Evolutionary conservation across 2,888 invertebrate species (phyloP), one percentile per base, ranked within the genome.

Genomic region (Chesias legatella): DNA sequence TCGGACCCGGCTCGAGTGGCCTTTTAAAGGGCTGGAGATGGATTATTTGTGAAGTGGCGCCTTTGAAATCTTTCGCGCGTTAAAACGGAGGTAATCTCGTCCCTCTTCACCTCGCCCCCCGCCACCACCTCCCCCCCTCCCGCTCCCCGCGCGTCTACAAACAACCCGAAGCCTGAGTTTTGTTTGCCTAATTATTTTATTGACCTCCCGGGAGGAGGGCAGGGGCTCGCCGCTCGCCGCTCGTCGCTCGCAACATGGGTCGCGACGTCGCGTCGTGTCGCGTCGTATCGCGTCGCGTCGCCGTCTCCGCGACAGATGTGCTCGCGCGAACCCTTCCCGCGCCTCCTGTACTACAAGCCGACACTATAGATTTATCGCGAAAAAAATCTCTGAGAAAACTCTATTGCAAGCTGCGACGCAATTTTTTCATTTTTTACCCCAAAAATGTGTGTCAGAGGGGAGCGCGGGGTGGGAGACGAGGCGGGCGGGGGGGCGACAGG

Each of bases 11-110:
- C 37, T 52, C 61, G 70, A 71, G 72, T 72, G 73, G 67, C 69
- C 73, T 68, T 66, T 69, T 60, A 71, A 65, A 68, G 69, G 67
- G 66, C 61, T 63, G 74, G 78, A 82, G 84, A 83, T 82, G 80
- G 80, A 84, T 84, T 85, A 84, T 84, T 83, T 80, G 84, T 82
- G 83, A 83, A 84, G 86, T 82, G 84, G 78, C 80, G 77, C 81
- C 83, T 85, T 84, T 84, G 78, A 85, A 85, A 82, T 78, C 81
- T 81, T 79, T 85, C 81, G 77, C 79, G 85, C 86, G 86, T 83
- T 85, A 86, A 86, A 86, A 85, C 74, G 86, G 78, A 85, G 85
- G 83, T 80, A 83, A 81, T 84, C 83, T 78, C 73, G 65, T 64
- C 72, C 59, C 68, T 53, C 64, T 43, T 56, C 63, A 55, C 34